A percentile compares a stretch with the other conserved stretches of the same genome.
Evolutionary conservation across 2,113 vertebrate genomes (phyloP).

Genomic region (Platysteira castanea): DNA sequence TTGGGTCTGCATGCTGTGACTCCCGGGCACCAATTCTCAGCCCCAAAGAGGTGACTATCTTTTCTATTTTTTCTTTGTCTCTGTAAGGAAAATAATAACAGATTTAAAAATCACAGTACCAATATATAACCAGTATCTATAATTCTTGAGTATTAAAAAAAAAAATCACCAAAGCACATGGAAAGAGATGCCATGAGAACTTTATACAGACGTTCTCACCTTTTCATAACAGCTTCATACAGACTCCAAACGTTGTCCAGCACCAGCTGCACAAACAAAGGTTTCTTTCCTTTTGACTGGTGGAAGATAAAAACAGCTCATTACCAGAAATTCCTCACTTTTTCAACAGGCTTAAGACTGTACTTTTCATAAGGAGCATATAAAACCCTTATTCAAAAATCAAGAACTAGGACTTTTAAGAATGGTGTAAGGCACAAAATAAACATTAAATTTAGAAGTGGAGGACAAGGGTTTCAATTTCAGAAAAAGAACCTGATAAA

Average conservation of each 20-base stretch:
- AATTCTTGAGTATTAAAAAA: neutral
- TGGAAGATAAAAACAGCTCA: constrained; percentile 10
- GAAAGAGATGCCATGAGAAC: neutral
- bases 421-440: neutral
- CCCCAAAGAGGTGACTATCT: constrained; percentile 87
- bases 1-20: constrained; percentile 86
- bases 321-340: neutral
- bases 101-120: accelerated
- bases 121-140: neutral
- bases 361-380: neutral
- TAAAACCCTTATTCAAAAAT: neutral
- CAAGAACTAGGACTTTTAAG: neutral
- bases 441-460: neutral
- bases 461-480: neutral
- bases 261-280: constrained; percentile 93
- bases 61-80: constrained; percentile 93
- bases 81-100: constrained; percentile 54
- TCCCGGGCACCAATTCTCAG: constrained; percentile 85
- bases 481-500: neutral
- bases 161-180: neutral
- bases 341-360: neutral
- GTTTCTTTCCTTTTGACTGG: constrained; percentile 94
- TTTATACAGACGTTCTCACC: constrained; percentile 66
- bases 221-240: constrained; percentile 91
- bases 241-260: constrained; percentile 97